Evolutionary conservation across 2,113 vertebrate genomes (phyloP).

Genomic region (Platysternon megacephalum): DNA sequence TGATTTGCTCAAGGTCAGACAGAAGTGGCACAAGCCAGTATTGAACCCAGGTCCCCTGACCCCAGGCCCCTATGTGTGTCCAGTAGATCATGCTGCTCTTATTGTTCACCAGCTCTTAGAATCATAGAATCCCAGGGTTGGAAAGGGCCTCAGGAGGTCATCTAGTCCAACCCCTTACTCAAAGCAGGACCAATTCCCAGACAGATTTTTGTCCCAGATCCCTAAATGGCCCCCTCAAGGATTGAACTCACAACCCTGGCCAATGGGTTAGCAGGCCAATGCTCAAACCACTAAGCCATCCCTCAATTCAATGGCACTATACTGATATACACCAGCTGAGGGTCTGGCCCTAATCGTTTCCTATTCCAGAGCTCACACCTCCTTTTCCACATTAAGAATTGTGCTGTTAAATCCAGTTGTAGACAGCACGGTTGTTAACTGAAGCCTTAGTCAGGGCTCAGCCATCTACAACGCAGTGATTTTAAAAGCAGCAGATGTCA

Average conservation of each 20-base stretch:
- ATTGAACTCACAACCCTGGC: too few relatives aligned
- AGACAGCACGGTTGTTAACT: neutral
- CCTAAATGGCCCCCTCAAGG: too few relatives aligned
- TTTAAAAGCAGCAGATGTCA: neutral
- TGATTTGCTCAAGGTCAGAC: neutral
- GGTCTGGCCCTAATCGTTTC: neutral
- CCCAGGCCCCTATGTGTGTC: neutral
- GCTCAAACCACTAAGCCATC: too few relatives aligned
- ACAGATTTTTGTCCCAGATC: too few relatives aligned
- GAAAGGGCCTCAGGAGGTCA: too few relatives aligned
- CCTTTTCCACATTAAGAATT: neutral
- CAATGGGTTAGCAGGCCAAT: too few relatives aligned
- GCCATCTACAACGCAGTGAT: neutral
- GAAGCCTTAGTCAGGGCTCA: neutral
- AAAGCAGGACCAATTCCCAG: too few relatives aligned
- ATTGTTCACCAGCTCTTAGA: neutral
- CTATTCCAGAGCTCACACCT: neutral
- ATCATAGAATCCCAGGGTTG: too few relatives aligned
- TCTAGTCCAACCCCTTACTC: too few relatives aligned
- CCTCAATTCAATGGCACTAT: neutral
- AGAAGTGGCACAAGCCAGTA: neutral
- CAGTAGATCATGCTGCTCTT: neutral
- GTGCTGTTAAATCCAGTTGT: neutral
- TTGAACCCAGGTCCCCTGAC: neutral
- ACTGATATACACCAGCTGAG: accelerated